Percentiles rank a stretch among this genome's conserved stretches.
These are phyloP conservation scores for Enteromius fasciolatus DNA, from an alignment of 2,797 vertebrate genomes.

Conservation along the genomic window DNA sequence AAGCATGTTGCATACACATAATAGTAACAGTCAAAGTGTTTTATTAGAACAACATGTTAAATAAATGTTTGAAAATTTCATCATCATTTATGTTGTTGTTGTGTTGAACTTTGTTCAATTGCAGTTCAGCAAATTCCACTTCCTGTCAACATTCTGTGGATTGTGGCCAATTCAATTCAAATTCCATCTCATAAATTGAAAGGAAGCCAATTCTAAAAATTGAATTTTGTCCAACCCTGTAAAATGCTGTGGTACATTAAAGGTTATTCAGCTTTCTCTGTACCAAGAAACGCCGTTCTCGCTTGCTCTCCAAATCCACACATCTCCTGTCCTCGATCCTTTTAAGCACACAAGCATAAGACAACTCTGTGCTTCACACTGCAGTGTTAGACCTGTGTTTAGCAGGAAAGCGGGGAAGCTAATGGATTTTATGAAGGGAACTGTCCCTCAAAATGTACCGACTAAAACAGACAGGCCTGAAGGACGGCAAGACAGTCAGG, in stretches of 20 bases:
- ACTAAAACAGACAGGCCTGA: conserved; percentile 48
- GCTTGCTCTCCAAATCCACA: conserved; percentile 21
- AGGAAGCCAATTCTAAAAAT: background rate
- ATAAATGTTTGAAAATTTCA: background rate
- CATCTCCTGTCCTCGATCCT: conserved; percentile 17
- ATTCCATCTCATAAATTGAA: background rate
- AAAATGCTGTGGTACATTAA: conserved; percentile 17
- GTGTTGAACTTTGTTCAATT: background rate
- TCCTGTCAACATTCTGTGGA: background rate
- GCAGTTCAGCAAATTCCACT: background rate
- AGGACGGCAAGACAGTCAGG: conserved; percentile 66
- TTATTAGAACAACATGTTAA: background rate
- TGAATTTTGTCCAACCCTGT: background rate
- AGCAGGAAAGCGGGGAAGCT: conserved; percentile 64
- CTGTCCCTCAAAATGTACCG: conserved; percentile 54
- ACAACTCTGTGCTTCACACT: conserved; percentile 48
- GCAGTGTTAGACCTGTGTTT: conserved; percentile 58
- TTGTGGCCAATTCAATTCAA: background rate
- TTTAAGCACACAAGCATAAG: conserved; percentile 34
- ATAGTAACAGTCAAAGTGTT: background rate
- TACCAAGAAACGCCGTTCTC: background rate
- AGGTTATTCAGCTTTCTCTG: background rate
- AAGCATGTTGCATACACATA: too few species aligned
- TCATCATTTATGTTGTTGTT: background rate
- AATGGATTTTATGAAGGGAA: conserved; percentile 74